Base-by-base conservation (phyloP, 2,113 vertebrate species). In the Mus pahari region DNA sequence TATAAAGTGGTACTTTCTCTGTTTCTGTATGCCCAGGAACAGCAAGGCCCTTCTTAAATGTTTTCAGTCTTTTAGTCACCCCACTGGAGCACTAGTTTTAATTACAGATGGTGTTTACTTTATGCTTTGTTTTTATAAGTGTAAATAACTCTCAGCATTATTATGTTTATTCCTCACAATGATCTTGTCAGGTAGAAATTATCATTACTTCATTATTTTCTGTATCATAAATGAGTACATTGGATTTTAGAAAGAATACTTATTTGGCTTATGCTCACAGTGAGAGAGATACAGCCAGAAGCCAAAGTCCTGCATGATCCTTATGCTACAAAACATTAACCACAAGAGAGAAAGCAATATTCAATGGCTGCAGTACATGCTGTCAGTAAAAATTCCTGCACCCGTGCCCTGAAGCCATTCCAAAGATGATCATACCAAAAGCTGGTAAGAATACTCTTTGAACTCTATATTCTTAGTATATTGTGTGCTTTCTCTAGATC, bases 141-240 rank as follows among this genome's bases (percentile, higher is more conserved):
- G 62, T 28, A 77, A 77, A 91, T 81, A 96, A 3, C 33, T 90
- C 36, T 26, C 42, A 89, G 17, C 60, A 82, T 58, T 92, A 90
- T 84, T 66, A 91, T 93, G 17, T 83, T 88, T 92, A 90, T 90
- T 79, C 3, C 8, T 93, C 42, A 74, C 7, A 22, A 82, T 89
- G 58, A 31, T 19, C 5, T 33, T 88, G 26, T 64, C 62, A 95
- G 7, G 50, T 66, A 90, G 55, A 42, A 68, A 94, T 45, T 91
- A 28, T 39, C 19, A 48, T 92, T 79, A 78, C 5, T 50, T 42
- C 39, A 84, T 39, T 66, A 48, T 66, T 94, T 82, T 91, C 11
- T 68, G 7, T 92, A 68, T 42, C 36, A 26, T 60, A 92, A 68
- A 48, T 92, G 55, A 87, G 45, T 8, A 94, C 68, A 92, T 60